phyloP scores from a whole-genome alignment of 35 echinoderm and acorn worm genomes.

The Anneissia japonica region DNA sequence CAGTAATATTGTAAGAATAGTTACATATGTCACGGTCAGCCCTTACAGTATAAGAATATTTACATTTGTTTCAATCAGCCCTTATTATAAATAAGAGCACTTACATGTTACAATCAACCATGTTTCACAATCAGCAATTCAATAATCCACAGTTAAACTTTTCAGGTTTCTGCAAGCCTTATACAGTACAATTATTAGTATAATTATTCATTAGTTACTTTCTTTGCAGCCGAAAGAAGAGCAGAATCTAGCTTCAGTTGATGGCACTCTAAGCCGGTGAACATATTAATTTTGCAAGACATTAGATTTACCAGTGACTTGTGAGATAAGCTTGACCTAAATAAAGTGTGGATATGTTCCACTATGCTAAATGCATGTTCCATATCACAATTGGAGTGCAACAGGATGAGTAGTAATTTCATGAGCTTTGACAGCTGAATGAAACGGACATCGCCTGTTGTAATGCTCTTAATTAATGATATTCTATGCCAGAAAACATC shows the following conservation, averaged over 20 bases:
- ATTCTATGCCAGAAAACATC: background rate
- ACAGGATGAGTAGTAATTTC: background rate
- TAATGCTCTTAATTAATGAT: background rate
- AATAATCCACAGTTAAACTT: too few relatives aligned
- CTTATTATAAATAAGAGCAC: too few relatives aligned
- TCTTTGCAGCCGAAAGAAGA: background rate
- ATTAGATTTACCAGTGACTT: background rate
- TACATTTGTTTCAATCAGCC: too few relatives aligned
- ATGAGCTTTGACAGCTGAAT: background rate
- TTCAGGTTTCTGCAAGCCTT: background rate
- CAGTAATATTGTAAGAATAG: background rate
- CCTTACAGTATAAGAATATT: background rate
- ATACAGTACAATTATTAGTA: too few relatives aligned
- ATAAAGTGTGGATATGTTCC: background rate
- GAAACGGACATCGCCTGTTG: background rate
- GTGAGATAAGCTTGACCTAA: background rate
- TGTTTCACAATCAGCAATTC: too few relatives aligned
- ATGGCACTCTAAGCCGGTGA: background rate
- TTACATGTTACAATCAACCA: too few relatives aligned
- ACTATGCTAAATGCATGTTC: background rate
- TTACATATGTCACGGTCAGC: background rate
- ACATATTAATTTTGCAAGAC: background rate
- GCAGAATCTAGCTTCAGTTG: background rate
- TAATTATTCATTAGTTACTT: background rate
- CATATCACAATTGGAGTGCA: background rate